These are phyloP conservation scores for Sciaenops ocellatus DNA, from an alignment of 2,797 vertebrate species.

Conservation along the genomic window DNA sequence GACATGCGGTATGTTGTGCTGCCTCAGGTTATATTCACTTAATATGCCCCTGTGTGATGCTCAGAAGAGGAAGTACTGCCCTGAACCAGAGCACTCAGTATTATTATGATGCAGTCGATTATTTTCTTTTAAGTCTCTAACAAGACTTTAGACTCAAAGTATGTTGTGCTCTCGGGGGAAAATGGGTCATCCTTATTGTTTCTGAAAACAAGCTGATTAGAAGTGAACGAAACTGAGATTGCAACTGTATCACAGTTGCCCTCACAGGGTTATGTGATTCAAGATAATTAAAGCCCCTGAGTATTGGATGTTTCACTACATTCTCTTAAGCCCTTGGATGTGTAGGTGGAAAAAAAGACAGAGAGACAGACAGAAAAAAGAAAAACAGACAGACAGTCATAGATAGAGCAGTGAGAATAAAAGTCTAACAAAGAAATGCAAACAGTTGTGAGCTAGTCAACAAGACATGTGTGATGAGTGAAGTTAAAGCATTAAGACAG, in stretches of 20 bases:
- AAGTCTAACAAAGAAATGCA: not conserved
- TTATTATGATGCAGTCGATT: constrained; percentile 35
- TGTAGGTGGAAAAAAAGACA: not conserved
- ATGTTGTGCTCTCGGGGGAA: constrained; percentile 8
- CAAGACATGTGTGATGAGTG: not conserved
- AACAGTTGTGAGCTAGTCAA: not conserved
- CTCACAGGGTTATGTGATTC: not conserved
- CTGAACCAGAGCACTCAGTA: constrained; percentile 28
- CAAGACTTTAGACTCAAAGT: constrained; percentile 35
- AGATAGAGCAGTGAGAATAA: not conserved
- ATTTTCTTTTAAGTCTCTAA: constrained; percentile 41
- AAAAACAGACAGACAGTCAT: not conserved
- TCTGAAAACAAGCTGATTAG: constrained; percentile 43
- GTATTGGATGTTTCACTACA: not conserved
- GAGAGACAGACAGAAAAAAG: not conserved
- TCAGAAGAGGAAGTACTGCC: constrained; percentile 15
- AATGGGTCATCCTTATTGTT: constrained; percentile 5
- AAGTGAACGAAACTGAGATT: constrained; percentile 31
- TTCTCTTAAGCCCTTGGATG: not conserved
- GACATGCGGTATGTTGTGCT: constrained; percentile 55
- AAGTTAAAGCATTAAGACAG: not conserved
- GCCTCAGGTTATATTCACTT: constrained; percentile 62
- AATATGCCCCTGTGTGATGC: constrained; percentile 65
- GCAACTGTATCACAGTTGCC: constrained; percentile 17
- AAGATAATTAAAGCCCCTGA: constrained; percentile 44